These are phyloP conservation scores for Ailurus styani DNA, from an alignment of 2,113 vertebrate genomes.

Conservation along the genomic window DNA sequence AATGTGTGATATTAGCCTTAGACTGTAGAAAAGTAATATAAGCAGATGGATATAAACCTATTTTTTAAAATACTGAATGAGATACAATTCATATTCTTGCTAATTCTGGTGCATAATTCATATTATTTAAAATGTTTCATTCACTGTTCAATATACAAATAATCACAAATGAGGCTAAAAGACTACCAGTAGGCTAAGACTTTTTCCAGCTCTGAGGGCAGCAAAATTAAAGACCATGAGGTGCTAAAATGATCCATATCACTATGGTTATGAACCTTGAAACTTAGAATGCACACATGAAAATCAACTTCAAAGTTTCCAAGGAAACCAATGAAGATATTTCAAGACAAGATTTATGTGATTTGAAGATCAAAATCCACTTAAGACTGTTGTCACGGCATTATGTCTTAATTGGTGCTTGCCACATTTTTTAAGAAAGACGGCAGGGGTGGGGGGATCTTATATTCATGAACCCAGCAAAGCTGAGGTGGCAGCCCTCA, in stretches of 20 bases:
- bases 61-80: background rate
- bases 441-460: too few relatives aligned
- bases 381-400: background rate
- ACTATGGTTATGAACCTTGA: background rate
- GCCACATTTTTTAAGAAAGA: background rate
- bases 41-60: background rate
- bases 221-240: background rate
- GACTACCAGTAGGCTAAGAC: background rate
- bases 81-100: background rate
- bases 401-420: background rate
- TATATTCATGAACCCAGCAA: background rate
- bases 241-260: background rate
- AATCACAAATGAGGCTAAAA: background rate
- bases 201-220: background rate
- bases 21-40: background rate
- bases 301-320: background rate
- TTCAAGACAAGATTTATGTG: background rate
- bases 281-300: background rate
- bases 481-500: background rate
- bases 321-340: slow-evolving; percentile 1
- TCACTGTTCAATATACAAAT: background rate
- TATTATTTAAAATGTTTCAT: background rate
- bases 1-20: background rate
- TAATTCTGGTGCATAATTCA: background rate
- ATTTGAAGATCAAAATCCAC: background rate